Base-by-base conservation (phyloP, 2,113 vertebrate genomes). In the Rhinolophus sinicus region DNA sequence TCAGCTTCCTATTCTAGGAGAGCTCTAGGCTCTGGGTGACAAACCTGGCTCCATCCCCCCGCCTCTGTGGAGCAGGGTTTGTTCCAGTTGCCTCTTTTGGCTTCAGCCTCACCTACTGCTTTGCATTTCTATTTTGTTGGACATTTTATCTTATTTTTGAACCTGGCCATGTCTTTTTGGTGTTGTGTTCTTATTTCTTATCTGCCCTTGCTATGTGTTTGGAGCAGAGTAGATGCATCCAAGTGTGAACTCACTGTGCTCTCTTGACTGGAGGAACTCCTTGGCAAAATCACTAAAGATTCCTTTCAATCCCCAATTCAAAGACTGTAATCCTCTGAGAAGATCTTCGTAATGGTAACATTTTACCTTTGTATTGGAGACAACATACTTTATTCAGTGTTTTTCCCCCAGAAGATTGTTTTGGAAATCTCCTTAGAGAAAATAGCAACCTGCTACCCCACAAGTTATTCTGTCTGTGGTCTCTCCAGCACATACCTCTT, bases 381-480 rank as follows among this genome's bases (percentile, higher is more conserved):
- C 52, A 60, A 33, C 18, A 47, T 60, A 8, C 58, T 90, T 65
- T 62, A 87, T 78, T 78, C 54, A 12, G 16, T 69, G 10, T 50
- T 65, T 94, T 75, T 93, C 54, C 44, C 75, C 14, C 4, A 54
- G n/a, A 90, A 93, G 65, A 60, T 11, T 54, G 47, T 30, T 56
- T 93, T 72, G 73, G 92, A 77, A 72, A 65, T 88, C 18, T 67
- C 62, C 54, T 95, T 70, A 88, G 93, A 88, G 65, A 94, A 80
- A 95, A 88, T 35, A 75, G 38, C 33, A 77, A 13, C 91, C 88
- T 5, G 11, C 54, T 40, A 60, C 72, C 78, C 81, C 16, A 6
- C 24, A 28, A 62, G 65, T 86, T 92, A 28, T 40, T 95, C 35
- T 33, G 47, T 90, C 83, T 54, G 12, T 54, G 33, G 88, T 90